Evolutionary conservation across 2,113 vertebrate genomes (phyloP).

Genomic region (Bos javanicus): DNA sequence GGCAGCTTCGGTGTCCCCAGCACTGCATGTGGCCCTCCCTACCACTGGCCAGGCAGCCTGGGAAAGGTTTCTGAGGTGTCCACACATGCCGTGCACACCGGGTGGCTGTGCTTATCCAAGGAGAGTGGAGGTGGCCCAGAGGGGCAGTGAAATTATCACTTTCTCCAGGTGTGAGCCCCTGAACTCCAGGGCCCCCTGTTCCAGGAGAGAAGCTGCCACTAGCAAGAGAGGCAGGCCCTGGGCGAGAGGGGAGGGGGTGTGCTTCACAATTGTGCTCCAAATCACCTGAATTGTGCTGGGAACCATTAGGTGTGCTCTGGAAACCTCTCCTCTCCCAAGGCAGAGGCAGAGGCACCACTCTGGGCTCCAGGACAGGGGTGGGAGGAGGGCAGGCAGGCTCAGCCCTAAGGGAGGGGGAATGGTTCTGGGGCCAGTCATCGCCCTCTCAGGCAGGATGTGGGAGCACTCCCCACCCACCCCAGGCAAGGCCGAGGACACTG

Average conservation of each 20-base stretch:
- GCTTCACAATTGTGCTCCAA: conserved; percentile 55
- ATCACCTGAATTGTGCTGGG: conserved; percentile 38
- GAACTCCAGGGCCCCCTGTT: background rate
- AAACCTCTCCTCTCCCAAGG: background rate
- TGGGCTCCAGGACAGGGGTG: background rate
- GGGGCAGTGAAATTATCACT: conserved; percentile 15
- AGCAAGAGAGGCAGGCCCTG: background rate
- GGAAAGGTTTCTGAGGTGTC: background rate
- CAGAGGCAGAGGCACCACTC: background rate
- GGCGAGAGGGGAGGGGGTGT: background rate
- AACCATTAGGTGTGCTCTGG: background rate
- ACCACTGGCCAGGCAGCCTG: background rate
- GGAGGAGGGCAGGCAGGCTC: background rate
- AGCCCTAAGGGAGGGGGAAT: background rate
- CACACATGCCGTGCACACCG: rapidly evolving
- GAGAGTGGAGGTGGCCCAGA: background rate
- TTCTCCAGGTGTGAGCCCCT: background rate
- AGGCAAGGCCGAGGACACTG: background rate
- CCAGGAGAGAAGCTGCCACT: conserved; percentile 47
- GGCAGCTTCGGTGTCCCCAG: background rate
- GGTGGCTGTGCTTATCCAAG: background rate
- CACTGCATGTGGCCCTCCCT: no score
- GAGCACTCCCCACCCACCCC: background rate
- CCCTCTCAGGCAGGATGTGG: background rate
- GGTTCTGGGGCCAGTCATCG: background rate